Conservation (phyloP, 2,888 invertebrate genomes). For the Tipula unca region DNA sequence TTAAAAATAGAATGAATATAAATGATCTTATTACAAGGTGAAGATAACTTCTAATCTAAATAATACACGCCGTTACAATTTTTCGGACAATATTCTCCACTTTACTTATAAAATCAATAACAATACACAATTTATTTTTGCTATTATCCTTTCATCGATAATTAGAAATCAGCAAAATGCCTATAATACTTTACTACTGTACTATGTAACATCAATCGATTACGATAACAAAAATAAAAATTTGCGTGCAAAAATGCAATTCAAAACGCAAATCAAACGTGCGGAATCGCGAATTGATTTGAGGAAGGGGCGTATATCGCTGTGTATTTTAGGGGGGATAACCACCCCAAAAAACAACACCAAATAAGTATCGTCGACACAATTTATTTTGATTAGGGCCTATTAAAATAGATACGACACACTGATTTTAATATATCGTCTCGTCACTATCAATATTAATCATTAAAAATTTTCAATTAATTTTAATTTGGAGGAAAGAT, state of each 20-base stretch:
- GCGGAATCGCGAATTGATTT: neutral
- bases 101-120: neutral
- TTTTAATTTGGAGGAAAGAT: neutral
- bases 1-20: neutral
- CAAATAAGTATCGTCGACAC: neutral
- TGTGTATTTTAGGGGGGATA: neutral
- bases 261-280: neutral
- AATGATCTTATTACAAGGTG: neutral
- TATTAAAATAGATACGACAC: neutral
- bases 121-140: neutral
- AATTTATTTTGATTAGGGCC: neutral
- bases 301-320: neutral
- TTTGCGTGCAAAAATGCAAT: neutral
- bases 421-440: neutral
- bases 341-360: neutral
- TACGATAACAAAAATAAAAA: neutral
- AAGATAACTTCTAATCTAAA: neutral
- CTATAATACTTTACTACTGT: neutral
- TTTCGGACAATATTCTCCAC: neutral
- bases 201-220: neutral
- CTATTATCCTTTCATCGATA: neutral
- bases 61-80: neutral
- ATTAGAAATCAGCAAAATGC: neutral
- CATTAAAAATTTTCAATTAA: neutral
- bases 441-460: neutral